Conservation (phyloP, 2,888 invertebrate species). For the Ectemnius lituratus region DNA sequence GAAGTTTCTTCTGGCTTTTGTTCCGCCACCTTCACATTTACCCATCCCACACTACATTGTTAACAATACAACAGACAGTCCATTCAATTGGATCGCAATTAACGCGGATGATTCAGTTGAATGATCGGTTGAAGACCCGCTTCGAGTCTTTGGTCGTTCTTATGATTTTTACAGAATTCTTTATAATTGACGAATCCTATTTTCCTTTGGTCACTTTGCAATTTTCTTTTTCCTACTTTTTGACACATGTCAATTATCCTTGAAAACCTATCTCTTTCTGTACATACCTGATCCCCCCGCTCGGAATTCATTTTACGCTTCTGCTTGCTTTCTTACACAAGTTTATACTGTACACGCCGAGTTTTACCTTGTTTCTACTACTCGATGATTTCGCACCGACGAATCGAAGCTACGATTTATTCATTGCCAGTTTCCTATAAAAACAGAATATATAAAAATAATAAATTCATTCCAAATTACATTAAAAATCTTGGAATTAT, state of each 20-base stretch:
- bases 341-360: constrained; percentile 20
- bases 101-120: too few relatives aligned
- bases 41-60: too few relatives aligned
- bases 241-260: not conserved
- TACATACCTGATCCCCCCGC: not conserved
- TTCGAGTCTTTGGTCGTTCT: too few relatives aligned
- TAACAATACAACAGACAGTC: too few relatives aligned
- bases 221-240: not conserved
- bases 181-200: not conserved
- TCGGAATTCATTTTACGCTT: constrained; percentile 19
- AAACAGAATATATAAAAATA: too few relatives aligned
- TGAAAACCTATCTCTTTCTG: not conserved
- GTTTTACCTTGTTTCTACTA: constrained; percentile 25
- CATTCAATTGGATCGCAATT: too few relatives aligned
- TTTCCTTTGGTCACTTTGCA: not conserved
- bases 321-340: constrained; percentile 37
- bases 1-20: too few relatives aligned
- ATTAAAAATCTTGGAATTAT: too few relatives aligned
- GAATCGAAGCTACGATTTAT: constrained; percentile 23
- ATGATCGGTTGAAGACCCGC: too few relatives aligned
- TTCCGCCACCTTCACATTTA: too few relatives aligned
- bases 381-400: constrained; percentile 29
- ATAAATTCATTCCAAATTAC: too few relatives aligned
- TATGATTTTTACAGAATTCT: not conserved
- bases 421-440: too few relatives aligned